These are phyloP conservation scores for Campylomormyrus tamandua DNA, from an alignment of 2,113 vertebrate species.

Conservation along the genomic window DNA sequence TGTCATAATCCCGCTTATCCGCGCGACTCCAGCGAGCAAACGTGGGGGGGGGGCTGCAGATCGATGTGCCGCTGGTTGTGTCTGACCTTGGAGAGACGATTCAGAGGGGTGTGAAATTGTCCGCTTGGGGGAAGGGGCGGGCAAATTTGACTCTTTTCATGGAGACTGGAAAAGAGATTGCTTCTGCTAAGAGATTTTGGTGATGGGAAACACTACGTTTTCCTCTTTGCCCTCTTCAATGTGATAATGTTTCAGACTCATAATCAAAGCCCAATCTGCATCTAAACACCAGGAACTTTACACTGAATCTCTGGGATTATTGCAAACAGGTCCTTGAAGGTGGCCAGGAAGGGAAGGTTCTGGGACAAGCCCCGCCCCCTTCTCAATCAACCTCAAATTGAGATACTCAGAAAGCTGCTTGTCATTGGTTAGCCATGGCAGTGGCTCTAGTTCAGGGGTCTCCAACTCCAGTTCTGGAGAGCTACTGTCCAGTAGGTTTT, in stretches of 20 bases:
- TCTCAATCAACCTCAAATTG: not conserved
- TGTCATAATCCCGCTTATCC: conserved; percentile 6
- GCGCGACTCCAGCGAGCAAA: not conserved
- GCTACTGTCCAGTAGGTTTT: no score
- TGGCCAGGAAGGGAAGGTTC: not conserved
- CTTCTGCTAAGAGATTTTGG: not conserved
- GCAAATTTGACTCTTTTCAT: not conserved
- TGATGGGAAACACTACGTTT: not conserved
- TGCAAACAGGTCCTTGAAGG: not conserved
- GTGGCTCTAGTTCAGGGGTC: not conserved
- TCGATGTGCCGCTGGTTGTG: conserved; percentile 16
- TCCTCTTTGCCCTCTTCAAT: not conserved
- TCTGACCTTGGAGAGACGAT: conserved; percentile 5
- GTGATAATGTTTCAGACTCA: not conserved
- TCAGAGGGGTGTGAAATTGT: conserved; percentile 10
- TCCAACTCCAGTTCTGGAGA: no score
- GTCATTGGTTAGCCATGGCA: conserved; percentile 31
- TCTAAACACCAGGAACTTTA: not conserved
- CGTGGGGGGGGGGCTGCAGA: not conserved
- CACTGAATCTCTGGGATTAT: not conserved
- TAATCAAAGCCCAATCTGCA: not conserved
- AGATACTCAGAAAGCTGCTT: conserved; percentile 17
- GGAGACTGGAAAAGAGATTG: not conserved
- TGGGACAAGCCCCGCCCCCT: not conserved
- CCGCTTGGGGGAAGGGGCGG: conserved; percentile 14